Evolutionary conservation across 2,113 vertebrate species (phyloP).

Genomic region (Stercorarius parasiticus): DNA sequence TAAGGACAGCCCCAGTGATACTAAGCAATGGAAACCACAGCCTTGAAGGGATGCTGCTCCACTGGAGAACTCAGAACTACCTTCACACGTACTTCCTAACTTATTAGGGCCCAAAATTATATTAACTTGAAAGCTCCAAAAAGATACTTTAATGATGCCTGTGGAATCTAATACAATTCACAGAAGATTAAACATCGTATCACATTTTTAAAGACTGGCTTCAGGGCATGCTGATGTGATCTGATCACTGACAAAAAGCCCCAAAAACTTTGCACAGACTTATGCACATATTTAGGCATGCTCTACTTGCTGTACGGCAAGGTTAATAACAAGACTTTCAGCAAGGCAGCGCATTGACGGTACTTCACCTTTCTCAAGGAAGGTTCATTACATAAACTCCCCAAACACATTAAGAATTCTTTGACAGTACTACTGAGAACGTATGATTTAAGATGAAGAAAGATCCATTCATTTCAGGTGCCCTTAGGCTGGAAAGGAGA

Average conservation of each 20-base stretch:
- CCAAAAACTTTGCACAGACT: background rate
- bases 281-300: background rate
- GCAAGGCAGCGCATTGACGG: background rate
- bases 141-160: background rate
- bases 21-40: background rate
- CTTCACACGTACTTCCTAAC: background rate
- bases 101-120: background rate
- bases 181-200: background rate
- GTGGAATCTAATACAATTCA: background rate
- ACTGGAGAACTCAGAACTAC: background rate
- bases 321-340: background rate
- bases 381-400: conserved; percentile 27
- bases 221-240: background rate
- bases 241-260: background rate
- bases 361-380: conserved; percentile 14
- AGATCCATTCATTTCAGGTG: background rate
- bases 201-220: background rate
- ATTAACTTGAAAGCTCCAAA: background rate
- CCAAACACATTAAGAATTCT: conserved; percentile 32
- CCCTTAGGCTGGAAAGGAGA: conserved; percentile 14
- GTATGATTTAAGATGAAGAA: conserved; percentile 33
- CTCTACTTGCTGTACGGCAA: background rate
- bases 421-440: conserved; percentile 3
- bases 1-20: background rate
- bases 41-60: background rate